Evolutionary conservation across 2,888 invertebrate genomes (phyloP), one percentile per base, ranked within the genome.

Genomic region (Heliconius aoede): DNA sequence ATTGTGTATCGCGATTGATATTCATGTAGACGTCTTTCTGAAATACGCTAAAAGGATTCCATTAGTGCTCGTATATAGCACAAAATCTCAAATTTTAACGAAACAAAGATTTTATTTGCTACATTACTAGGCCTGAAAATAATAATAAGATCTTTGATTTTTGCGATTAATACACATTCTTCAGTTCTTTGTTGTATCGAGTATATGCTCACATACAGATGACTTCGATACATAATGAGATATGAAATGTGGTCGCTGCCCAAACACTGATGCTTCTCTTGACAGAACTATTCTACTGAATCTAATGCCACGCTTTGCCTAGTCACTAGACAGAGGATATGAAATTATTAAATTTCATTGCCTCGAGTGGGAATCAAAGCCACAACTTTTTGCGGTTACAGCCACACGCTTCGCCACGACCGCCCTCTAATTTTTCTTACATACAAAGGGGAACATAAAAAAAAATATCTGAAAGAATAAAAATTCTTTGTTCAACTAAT

Each of bases 1-100:
- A 81, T 84, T 83, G 82, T 85, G 62, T 64, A 55, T 65, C 67
- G 68, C 51, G 61, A 76, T 76, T 76, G 76, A 76, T 76, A 76
- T 76, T 73, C 67, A 73, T 64, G 68, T 73, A 40, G 68, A 73
- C 32, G 73, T 73, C 60, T 72, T 76, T 61, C 68, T 64, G 51
- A 60, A 72, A 72, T 72, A 72, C 72, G 72, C 72, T 72, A 72
- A 72, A 60, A 72, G 72, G 72, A 72, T 72, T 72, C 72, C 72
- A 72, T 72, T 72, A 72, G 72, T 18, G 72, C 26, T 64, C 51
- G n/a, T 40, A 65, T 65, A 72, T 55, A 51, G 58, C n/a, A 65
- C 65, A 76, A 64, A 76, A 28, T 60, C 40, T 40, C 21, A 21
- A 21, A 36, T 72, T 69, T 30, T 32, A 55, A 69, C 55, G 5